Conservation (phyloP, 2,888 invertebrate genomes). For the Zygaena filipendulae region DNA sequence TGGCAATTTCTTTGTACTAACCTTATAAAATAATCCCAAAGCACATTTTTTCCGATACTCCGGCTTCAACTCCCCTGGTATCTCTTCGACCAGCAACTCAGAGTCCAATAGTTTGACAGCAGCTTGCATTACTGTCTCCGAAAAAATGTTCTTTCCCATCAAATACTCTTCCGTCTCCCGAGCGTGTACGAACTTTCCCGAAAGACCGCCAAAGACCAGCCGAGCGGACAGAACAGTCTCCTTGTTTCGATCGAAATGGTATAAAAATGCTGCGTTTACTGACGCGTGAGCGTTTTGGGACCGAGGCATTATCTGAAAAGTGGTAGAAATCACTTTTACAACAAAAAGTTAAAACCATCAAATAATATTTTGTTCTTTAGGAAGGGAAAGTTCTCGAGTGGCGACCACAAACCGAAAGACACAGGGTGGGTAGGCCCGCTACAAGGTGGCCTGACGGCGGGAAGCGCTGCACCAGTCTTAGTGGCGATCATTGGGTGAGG, state of each 20-base stretch:
- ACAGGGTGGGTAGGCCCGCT: no score
- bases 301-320: constrained; percentile 77
- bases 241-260: constrained; percentile 51
- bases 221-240: constrained; percentile 49
- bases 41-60: constrained; percentile 71
- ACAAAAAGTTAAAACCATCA: no score
- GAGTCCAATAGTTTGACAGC: constrained; percentile 62
- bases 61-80: constrained; percentile 68
- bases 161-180: constrained; percentile 62
- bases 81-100: constrained; percentile 70
- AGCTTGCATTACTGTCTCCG: constrained; percentile 51
- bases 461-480: no score
- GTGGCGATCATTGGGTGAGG: no score
- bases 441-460: no score
- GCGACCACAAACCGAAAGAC: no score
- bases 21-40: constrained; percentile 75
- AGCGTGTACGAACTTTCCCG: constrained; percentile 66
- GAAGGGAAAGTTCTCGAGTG: no score
- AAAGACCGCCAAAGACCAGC: constrained; percentile 72
- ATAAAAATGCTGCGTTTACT: constrained; percentile 78
- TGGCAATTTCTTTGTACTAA: no score
- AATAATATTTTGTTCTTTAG: no score
- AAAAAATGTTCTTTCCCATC: constrained; percentile 37
- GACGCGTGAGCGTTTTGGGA: constrained; percentile 80
- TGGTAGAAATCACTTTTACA: no score